Evolutionary conservation across 92 coral and sea anemone species (phyloP), one percentile per base, ranked within the genome.

Genomic region (Paragorgia papillata): DNA sequence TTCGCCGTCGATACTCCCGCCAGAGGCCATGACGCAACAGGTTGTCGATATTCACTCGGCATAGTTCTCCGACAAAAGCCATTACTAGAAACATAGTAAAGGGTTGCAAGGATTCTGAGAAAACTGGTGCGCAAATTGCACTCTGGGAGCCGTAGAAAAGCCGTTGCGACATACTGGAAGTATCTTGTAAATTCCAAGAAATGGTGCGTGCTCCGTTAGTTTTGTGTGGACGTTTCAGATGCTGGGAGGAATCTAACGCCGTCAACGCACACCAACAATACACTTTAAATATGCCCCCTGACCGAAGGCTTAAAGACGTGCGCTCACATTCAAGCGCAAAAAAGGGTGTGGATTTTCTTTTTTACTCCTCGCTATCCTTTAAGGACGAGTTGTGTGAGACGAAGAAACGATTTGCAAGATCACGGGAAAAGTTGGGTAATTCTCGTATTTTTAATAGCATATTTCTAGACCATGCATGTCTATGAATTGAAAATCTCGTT

Each of bases 21-120:
- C 93, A 26, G 99, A 95, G 80, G 86, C 90, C 63, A 95, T 95
- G 99, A 79, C 97, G 73, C 99, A 95, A 75, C 83, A 96, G 32
- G 96, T 95, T 68, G 92, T 95, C 90, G 99, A 95, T 69, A 95
- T 95, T 92, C 99, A 95, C 64, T 95, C 99, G 78, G 53, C 78
- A 51, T 68, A 66, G 29, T 20, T 19, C 27, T 44, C 18, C 48
- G 64, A 35, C 63, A 22, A 56, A n/a, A 81, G 17, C 54, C 51
- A 32, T 50, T 69, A 41, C 31, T 10, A 40, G 28, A 18, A 13
- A 70, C 70, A 43, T 41, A 60, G 57, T 46, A 41, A 81, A 69
- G 58, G 73, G 74, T 81, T 71, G 85, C 61, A 69, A 58, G 39
- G 62, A 70, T 81, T 73, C 69, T 60, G 71, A 43, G 80, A 68